A percentile compares a stretch with the other conserved stretches of the same genome.
These are phyloP conservation scores for Silvanus unidentatus DNA, from an alignment of 2,888 invertebrate species.

Conservation along the genomic window DNA sequence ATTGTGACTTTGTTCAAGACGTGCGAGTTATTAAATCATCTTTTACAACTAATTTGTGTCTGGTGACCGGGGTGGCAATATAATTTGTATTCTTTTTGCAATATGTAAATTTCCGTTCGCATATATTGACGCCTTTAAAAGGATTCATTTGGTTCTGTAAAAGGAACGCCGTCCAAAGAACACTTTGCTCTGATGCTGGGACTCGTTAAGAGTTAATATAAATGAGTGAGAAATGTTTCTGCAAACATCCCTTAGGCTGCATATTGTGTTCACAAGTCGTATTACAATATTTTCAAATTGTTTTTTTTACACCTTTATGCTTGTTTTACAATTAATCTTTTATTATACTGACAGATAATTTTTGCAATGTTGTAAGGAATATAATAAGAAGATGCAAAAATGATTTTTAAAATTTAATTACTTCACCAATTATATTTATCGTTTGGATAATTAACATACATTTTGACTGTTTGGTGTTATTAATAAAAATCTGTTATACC, in stretches of 20 bases:
- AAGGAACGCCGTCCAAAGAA: constrained; percentile 10
- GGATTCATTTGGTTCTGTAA: constrained; percentile 13
- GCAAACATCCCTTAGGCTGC: constrained; percentile 15
- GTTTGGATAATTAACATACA: too few species aligned
- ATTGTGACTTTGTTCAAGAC: too few species aligned
- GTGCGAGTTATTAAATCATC: too few species aligned
- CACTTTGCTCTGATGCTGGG: too few species aligned
- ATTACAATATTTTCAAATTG: not conserved
- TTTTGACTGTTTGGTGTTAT: too few species aligned
- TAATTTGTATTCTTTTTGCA: constrained; percentile 1
- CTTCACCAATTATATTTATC: too few species aligned
- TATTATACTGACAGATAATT: not conserved
- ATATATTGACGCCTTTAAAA: constrained; percentile 17
- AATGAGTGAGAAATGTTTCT: constrained; percentile 15
- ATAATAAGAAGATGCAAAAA: not conserved
- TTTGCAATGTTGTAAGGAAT: not conserved
- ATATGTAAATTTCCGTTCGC: constrained; percentile 13
- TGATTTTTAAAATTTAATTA: too few species aligned
- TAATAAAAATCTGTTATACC: too few species aligned
- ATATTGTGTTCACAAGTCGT: not conserved
- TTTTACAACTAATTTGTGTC: too few species aligned
- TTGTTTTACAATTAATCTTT: not conserved
- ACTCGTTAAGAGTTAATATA: constrained; percentile 13
- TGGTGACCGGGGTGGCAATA: too few species aligned
- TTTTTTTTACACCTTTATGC: not conserved